Evolutionary conservation across 2,797 vertebrate species (phyloP), one percentile per base, ranked within the genome.

Genomic region (Thunnus albacares): DNA sequence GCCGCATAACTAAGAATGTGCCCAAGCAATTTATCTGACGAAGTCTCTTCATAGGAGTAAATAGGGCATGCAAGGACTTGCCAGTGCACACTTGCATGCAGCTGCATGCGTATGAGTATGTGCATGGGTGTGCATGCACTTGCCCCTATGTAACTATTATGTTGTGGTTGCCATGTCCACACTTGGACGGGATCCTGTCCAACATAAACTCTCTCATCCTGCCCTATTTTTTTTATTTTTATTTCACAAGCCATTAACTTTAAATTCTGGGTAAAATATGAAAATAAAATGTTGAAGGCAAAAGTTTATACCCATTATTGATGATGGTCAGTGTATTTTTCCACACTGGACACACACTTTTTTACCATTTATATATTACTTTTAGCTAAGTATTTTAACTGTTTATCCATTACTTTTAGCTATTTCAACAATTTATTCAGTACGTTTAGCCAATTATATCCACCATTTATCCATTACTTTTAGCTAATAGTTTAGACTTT

Each of bases 191-290:
- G 80, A 84, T 43, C 33, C n/a, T 15, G 45, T 76, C 73, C 81
- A 81, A 77, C 45, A 51, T 71, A 77, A 86, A 87, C 60, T 59
- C 20, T 18, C 38, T 82, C 58, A 63, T 82, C 18, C 62, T 28
- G 68, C 60, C 15, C 4, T 61, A 73, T 77, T 80, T 81, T 20
- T 73, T 73, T 79, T 53, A 18, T 68, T 77, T 77, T 55, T 22
- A 66, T 83, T 83, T 77, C 56, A 78, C 58, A 78, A 77, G 62
- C 51, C 60, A 80, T 90, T 89, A 79, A 82, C 38, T 87, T 84
- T 63, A 61, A 62, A 76, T 68, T 75, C 41, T 64, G 43, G 0
- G 2, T 72, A 22, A 83, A 81, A 79, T 62, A 24, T 22, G n/a
- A 81, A 85, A 70, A 79, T 24, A 49, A 64, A 3, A 20, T 79